Percentiles rank a stretch among this genome's conserved stretches.
phyloP scores from a whole-genome alignment of 1,140 invertebrate species.

The Listronotus oregonensis region DNA sequence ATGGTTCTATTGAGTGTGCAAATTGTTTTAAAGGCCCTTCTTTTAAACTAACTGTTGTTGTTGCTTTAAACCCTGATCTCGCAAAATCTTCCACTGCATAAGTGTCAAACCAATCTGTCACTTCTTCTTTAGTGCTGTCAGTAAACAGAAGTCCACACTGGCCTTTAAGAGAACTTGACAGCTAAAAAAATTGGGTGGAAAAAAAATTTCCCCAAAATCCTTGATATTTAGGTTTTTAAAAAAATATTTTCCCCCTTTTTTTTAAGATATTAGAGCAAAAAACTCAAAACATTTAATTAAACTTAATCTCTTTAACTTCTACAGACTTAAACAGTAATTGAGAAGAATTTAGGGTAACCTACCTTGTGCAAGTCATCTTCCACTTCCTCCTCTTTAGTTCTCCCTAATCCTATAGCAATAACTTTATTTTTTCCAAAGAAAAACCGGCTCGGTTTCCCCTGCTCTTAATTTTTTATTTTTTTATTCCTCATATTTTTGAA shows the following conservation, averaged over 20 bases:
- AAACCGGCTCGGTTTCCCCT: conserved; percentile 92
- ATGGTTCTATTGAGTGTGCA: conserved; percentile 93
- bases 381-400: conserved; percentile 81
- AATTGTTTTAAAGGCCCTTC: conserved; percentile 88
- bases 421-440: conserved; percentile 99
- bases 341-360: no score
- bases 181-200: conserved; percentile 52
- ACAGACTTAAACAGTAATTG: no score
- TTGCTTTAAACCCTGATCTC: conserved; percentile 81
- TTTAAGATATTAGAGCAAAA: no score
- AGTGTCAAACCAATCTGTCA: conserved; percentile 77
- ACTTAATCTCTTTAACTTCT: no score
- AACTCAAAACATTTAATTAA: no score
- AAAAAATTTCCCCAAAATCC: no score
- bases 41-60: conserved; percentile 77
- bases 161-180: conserved; percentile 80
- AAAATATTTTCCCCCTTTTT: no score
- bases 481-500: conserved; percentile 92
- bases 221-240: no score
- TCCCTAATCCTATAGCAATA: conserved; percentile 89
- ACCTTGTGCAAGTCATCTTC: conserved; percentile 82
- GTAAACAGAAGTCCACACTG: conserved; percentile 96
- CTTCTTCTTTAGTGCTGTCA: conserved; percentile 80
- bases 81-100: conserved; percentile 86
- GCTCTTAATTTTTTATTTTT: conserved; percentile 82